These are phyloP conservation scores for Syritta pipiens DNA, from an alignment of 2,888 invertebrate species.

Conservation along the genomic window DNA sequence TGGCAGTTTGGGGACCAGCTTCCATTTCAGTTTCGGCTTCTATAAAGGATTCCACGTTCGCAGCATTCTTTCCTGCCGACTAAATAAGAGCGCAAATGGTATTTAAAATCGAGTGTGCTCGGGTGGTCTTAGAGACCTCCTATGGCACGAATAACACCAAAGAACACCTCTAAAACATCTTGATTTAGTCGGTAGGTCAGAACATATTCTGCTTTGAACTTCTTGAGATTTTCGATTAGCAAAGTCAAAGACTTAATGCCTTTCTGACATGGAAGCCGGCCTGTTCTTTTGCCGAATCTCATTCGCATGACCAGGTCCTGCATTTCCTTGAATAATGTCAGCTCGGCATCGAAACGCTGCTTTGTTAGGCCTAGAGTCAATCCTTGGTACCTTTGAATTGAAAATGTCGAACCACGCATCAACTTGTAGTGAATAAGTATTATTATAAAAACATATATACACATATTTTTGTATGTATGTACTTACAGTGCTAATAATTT, in stretches of 20 bases:
- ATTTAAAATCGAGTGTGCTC: conserved; percentile 30
- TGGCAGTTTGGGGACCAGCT: not conserved
- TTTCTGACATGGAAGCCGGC: conserved; percentile 56
- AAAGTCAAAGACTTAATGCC: no score
- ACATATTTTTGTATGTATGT: no score
- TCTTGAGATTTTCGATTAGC: conserved; percentile 52
- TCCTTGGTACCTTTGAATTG: no score
- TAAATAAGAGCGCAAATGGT: conserved; percentile 24
- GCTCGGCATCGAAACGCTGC: no score
- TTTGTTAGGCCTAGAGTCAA: no score
- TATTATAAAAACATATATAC: no score
- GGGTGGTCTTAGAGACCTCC: conserved; percentile 28
- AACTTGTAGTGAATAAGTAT: no score
- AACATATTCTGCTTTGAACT: conserved; percentile 61
- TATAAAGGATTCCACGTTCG: conserved; percentile 17
- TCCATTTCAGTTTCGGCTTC: not conserved
- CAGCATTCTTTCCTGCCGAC: conserved; percentile 65
- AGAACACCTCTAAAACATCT: conserved; percentile 39
- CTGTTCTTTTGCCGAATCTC: conserved; percentile 37
- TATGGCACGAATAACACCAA: conserved; percentile 33
- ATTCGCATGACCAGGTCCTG: conserved; percentile 56
- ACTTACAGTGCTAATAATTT: no score
- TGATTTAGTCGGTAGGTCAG: conserved; percentile 70
- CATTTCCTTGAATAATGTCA: no score
- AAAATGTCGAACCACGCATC: no score